Percentiles rank a stretch among this genome's conserved stretches.
These are phyloP conservation scores for Leptodactylus fallax DNA, from an alignment of 2,797 vertebrate genomes.

Conservation along the genomic window DNA sequence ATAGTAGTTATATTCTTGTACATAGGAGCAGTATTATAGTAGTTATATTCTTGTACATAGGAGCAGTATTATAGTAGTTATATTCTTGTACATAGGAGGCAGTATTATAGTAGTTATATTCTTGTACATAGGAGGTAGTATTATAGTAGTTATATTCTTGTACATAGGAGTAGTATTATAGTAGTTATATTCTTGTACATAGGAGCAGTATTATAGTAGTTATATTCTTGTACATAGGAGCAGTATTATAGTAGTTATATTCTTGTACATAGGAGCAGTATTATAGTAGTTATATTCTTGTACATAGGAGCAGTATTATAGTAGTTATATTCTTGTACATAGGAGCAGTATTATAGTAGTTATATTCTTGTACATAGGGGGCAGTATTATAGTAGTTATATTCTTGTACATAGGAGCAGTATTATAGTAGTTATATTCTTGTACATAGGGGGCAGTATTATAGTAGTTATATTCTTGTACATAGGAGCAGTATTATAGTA, in stretches of 20 bases:
- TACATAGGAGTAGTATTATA: neutral
- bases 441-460: neutral
- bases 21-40: too few relatives aligned
- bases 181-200: too few relatives aligned
- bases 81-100: neutral
- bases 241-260: too few relatives aligned
- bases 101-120: slow-evolving; percentile 14
- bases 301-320: too few relatives aligned
- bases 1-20: too few relatives aligned
- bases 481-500: neutral
- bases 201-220: too few relatives aligned
- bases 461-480: too few relatives aligned
- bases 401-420: neutral
- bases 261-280: too few relatives aligned
- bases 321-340: neutral
- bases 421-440: neutral
- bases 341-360: neutral
- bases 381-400: slow-evolving; percentile 6
- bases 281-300: too few relatives aligned
- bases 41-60: neutral
- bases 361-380: neutral
- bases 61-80: neutral
- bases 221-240: too few relatives aligned
- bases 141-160: slow-evolving; percentile 11
- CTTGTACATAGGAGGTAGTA: neutral